A percentile compares a stretch with the other conserved stretches of the same genome.
These are phyloP conservation scores for Tarsius wallacei DNA, from an alignment of 2,797 vertebrate species.

Conservation along the genomic window DNA sequence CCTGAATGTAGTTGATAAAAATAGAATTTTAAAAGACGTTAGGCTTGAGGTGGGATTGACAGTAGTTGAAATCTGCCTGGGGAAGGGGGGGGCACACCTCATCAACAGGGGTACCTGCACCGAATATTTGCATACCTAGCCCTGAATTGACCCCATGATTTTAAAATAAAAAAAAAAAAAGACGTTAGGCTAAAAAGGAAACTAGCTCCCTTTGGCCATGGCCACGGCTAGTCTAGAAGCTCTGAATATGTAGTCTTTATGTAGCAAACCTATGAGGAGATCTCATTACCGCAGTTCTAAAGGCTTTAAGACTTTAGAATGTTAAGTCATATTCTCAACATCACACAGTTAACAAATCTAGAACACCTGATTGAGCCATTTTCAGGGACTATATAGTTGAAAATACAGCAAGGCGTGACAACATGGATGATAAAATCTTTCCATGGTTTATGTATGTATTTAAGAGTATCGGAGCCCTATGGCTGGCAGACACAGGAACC, in stretches of 20 bases:
- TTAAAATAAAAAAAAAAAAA: too few relatives aligned
- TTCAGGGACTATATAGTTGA: not conserved
- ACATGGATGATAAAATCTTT: rapidly evolving
- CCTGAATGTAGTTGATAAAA: not conserved
- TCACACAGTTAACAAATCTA: not conserved
- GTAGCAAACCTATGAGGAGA: rapidly evolving
- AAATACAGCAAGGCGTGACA: not conserved
- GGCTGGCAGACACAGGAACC: too few relatives aligned
- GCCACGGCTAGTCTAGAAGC: not conserved
- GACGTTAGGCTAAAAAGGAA: not conserved
- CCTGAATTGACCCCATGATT: too few relatives aligned
- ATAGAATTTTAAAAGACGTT: not conserved
- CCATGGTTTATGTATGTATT: rapidly evolving
- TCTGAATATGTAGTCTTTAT: not conserved
- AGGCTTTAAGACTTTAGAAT: not conserved
- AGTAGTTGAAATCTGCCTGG: too few relatives aligned
- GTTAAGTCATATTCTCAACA: not conserved
- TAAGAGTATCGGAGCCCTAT: not conserved
- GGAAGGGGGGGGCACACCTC: too few relatives aligned
- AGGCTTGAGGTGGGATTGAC: not conserved
- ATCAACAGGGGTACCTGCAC: too few relatives aligned
- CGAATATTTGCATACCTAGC: too few relatives aligned
- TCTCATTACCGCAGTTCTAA: not conserved
- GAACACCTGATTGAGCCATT: not conserved
- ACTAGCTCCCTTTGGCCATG: rapidly evolving